Base-by-base conservation (phyloP, 2,797 vertebrate genomes). In the Tangara arthus region DNA sequence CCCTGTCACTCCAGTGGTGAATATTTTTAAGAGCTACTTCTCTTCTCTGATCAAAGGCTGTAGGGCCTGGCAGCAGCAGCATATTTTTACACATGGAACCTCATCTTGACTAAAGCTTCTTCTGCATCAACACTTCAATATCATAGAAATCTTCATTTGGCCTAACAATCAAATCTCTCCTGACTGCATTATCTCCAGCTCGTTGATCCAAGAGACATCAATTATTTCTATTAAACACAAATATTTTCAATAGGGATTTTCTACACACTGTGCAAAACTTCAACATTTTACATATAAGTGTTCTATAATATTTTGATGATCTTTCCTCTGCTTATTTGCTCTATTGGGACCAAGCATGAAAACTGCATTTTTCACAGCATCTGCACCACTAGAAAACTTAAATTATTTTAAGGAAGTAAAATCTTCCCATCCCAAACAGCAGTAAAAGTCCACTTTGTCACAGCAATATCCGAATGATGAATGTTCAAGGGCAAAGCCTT, bases 401-500 rank as follows among this genome's bases (percentile, higher is more conserved):
- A 95, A 72, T 85, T 91, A 86, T 91, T 94, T 92, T 66, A 76
- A 79, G 79, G 84, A 91, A 83, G 77, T 86, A 66, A 81, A 92
- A 88, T 89, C 76, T 95, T 94, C 71, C 64, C 3, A 6, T 87
- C 72, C 47, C 57, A 68, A 89, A 83, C 1, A 30, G 65, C 92
- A 94, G 34, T 93, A 94, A 76, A 89, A 91, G 94, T 96, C 95
- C 82, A 89, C 87, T 93, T 95, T 94, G 82, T 83, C 84, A 91
- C 72, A 81, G 84, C 85, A 79, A 6, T 82, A 78, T 75, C 85
- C 44, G 52, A 81, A 0, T 70, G 84, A 94, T 93, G 82, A 95
- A 81, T 72, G 72, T 91, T 96, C 91, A 95, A 96, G 94, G 94
- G 72, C 91, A 96, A 81, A 94, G 92, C 94, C 95, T 81, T 96